phyloP scores from a whole-genome alignment of 2,797 vertebrate species.

The Tinamus major region DNA sequence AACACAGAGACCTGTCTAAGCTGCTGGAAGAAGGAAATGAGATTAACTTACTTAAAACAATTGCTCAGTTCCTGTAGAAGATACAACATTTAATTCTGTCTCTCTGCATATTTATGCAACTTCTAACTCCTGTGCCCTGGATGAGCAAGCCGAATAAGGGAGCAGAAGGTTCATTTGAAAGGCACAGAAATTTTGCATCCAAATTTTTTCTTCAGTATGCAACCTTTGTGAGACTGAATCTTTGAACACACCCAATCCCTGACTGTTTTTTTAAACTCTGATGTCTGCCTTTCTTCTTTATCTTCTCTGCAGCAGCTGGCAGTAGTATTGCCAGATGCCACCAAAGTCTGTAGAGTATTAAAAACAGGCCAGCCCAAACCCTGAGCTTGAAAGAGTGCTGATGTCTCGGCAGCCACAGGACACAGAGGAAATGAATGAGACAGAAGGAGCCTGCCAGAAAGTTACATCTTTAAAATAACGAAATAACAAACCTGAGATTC shows the following conservation, averaged over 20 bases:
- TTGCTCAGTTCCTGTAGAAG: not conserved
- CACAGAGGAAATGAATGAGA: conserved; percentile 12
- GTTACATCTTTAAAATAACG: not conserved
- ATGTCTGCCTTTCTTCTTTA: conserved; percentile 43
- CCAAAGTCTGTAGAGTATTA: conserved; percentile 20
- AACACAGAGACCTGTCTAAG: not conserved
- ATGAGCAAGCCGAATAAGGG: not conserved
- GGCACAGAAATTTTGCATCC: not conserved
- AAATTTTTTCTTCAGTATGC: not conserved
- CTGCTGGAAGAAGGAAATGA: not conserved
- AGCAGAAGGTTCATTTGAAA: not conserved
- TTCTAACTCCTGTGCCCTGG: not conserved
- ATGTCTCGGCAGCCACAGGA: conserved; percentile 29
- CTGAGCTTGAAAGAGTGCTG: conserved; percentile 32
- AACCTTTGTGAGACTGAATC: not conserved
- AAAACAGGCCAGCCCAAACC: conserved; percentile 31
- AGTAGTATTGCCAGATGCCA: conserved; percentile 53
- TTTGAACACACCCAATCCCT: not conserved
- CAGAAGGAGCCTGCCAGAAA: conserved; percentile 50
- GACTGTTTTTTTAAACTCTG: not conserved
- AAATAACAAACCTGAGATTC: conserved; percentile 15
- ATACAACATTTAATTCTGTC: not conserved
- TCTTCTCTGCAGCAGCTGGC: conserved; percentile 48
- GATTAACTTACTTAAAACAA: not conserved
- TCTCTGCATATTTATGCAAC: not conserved